Evolutionary conservation across 2,797 vertebrate genomes (phyloP).

Genomic region (Xenentodon cancila): DNA sequence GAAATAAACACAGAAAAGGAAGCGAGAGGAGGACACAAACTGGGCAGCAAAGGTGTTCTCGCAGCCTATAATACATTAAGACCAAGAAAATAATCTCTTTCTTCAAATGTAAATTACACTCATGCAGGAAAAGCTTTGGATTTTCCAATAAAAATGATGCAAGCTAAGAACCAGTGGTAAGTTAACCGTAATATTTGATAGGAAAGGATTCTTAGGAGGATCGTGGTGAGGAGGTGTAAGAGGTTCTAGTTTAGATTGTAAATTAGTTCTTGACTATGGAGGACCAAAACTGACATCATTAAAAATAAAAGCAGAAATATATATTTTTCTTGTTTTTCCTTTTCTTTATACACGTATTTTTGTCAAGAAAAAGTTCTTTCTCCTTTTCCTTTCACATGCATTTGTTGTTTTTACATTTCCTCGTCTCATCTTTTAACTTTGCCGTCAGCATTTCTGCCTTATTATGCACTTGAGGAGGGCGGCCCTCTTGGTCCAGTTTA

Average conservation of each 20-base stretch:
- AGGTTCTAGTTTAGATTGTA: background rate
- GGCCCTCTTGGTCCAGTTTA: too few species aligned
- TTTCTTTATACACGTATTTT: too few species aligned
- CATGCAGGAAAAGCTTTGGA: background rate
- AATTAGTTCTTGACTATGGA: constrained; percentile 25
- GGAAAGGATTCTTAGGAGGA: constrained; percentile 14
- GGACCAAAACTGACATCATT: constrained; percentile 8
- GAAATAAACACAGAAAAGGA: constrained; percentile 36
- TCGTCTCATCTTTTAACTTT: too few species aligned
- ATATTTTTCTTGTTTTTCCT: too few species aligned
- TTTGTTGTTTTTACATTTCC: too few species aligned
- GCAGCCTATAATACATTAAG: constrained; percentile 8
- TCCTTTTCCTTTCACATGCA: too few species aligned
- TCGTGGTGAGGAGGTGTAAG: background rate
- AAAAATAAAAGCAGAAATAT: too few species aligned
- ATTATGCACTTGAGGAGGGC: too few species aligned
- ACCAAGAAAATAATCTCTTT: constrained; percentile 11
- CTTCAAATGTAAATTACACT: background rate
- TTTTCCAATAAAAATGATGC: constrained; percentile 20
- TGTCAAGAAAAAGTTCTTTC: too few species aligned
- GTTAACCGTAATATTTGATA: constrained; percentile 42
- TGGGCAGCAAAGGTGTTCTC: constrained; percentile 16
- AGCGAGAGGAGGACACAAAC: constrained; percentile 4
- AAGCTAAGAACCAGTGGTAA: constrained; percentile 20
- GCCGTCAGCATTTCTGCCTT: too few species aligned